phyloP scores from a whole-genome alignment of 2,797 vertebrate species.

The Sebastolobus altivelis region DNA sequence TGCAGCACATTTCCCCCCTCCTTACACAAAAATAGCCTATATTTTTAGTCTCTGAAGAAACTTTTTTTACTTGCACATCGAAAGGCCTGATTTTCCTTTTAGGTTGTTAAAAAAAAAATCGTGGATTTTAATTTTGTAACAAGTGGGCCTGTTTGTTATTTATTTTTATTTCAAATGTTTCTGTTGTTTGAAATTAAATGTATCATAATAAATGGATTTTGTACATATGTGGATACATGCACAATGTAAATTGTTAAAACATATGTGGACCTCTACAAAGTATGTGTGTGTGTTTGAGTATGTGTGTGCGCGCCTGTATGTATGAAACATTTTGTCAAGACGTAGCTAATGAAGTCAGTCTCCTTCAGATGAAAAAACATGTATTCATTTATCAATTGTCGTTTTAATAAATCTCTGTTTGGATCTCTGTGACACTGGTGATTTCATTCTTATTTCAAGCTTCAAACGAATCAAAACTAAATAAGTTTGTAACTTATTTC shows the following conservation, averaged over 20 bases:
- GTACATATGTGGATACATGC: conserved; percentile 82
- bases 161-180: conserved; percentile 16
- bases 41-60: conserved; percentile 75
- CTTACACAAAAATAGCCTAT: conserved; percentile 70
- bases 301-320: conserved; percentile 35
- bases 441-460: conserved; percentile 45
- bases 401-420: conserved; percentile 83
- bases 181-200: conserved; percentile 63
- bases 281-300: conserved; percentile 22
- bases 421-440: conserved; percentile 57
- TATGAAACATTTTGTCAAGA: conserved; percentile 69
- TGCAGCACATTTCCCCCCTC: conserved; percentile 68
- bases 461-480: not conserved
- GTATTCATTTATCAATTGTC: conserved; percentile 75
- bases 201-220: conserved; percentile 71
- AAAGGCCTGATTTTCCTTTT: conserved; percentile 53
- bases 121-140: conserved; percentile 38
- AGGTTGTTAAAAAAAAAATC: conserved; percentile 16
- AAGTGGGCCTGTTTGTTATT: conserved; percentile 47
- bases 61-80: conserved; percentile 75
- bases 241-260: conserved; percentile 79
- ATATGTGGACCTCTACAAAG: conserved; percentile 71
- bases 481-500: not conserved
- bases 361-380: conserved; percentile 64
- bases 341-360: conserved; percentile 65